A percentile compares a stretch with the other conserved stretches of the same genome.
Conservation (phyloP, 2,797 vertebrate species). For the Vipera latastei region DNA sequence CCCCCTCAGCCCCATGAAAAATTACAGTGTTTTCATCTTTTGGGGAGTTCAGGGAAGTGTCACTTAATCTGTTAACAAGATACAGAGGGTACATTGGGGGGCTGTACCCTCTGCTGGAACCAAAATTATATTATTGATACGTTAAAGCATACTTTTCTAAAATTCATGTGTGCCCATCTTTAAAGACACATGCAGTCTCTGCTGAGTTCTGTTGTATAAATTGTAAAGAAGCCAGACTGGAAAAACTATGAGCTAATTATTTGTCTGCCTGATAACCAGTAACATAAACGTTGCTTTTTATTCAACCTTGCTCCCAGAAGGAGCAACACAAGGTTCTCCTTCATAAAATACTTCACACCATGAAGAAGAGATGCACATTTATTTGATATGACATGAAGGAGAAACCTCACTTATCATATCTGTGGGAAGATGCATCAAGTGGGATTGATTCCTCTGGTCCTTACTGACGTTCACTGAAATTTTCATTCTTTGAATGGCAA, state of each 20-base stretch:
- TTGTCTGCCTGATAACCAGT: background rate
- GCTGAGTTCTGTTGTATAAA: background rate
- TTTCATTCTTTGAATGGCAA: background rate
- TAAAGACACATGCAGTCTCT: background rate
- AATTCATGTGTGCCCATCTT: background rate
- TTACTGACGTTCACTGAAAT: background rate
- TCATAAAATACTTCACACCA: background rate
- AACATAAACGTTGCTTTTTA: background rate
- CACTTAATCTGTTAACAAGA: background rate
- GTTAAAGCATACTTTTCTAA: background rate
- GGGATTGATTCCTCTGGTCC: background rate
- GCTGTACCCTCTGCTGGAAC: background rate
- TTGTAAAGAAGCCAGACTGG: background rate
- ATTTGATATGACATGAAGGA: background rate
- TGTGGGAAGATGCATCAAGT: background rate
- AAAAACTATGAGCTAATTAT: background rate
- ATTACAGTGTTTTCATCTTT: background rate
- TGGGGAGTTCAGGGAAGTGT: background rate
- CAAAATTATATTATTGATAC: background rate
- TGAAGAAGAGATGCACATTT: background rate
- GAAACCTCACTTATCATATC: background rate
- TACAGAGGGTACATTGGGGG: background rate
- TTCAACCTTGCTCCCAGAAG: background rate
- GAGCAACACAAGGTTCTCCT: background rate
- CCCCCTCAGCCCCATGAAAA: background rate